phyloP scores from a whole-genome alignment of 2,888 invertebrate species.

The Mechanitis mazaeus region DNA sequence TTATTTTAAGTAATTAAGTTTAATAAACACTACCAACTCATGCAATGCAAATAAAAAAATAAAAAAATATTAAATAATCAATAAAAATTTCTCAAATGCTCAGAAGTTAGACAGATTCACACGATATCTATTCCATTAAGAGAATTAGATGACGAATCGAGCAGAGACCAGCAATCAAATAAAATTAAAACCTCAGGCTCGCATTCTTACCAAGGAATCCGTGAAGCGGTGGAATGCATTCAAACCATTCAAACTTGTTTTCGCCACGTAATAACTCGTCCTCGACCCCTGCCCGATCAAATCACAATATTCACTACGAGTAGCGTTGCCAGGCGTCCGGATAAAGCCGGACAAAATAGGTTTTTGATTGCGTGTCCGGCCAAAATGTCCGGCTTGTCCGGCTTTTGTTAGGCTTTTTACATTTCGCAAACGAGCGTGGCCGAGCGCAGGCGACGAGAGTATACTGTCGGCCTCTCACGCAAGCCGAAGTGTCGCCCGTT shows the following conservation, averaged over 20 bases:
- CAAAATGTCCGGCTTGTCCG: no score
- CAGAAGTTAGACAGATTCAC: conserved; percentile 44
- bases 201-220: conserved; percentile 66
- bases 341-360: no score
- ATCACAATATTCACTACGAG: no score
- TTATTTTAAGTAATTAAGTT: no score
- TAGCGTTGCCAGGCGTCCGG: no score
- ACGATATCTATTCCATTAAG: conserved; percentile 72
- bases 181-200: conserved; percentile 60
- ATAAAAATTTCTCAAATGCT: not conserved
- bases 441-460: no score
- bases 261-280: conserved; percentile 73
- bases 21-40: no score
- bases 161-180: conserved; percentile 72
- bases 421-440: no score
- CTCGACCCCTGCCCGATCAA: conserved; percentile 30
- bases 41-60: not conserved
- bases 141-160: conserved; percentile 73
- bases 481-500: no score
- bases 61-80: not conserved
- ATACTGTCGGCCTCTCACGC: no score
- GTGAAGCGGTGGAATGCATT: conserved; percentile 70
- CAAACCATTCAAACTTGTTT: conserved; percentile 71
- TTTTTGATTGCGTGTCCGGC: no score
- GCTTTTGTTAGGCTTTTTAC: no score